A percentile compares a stretch with the other conserved stretches of the same genome.
Conservation (phyloP, 2,888 invertebrate species). For the Cyclophora punctaria region DNA sequence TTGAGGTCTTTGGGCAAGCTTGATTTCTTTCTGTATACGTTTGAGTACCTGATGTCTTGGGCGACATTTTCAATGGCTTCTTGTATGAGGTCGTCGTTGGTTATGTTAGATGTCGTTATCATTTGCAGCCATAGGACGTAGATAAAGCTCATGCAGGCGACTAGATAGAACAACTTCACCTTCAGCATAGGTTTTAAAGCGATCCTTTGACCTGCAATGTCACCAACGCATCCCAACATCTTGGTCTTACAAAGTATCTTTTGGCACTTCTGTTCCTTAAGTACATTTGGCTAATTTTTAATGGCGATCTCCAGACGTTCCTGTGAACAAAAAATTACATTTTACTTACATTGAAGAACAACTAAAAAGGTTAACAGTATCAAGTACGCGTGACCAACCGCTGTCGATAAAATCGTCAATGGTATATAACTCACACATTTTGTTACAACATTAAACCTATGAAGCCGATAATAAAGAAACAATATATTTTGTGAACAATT, state of each 20-base stretch:
- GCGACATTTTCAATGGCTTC: conserved; percentile 48
- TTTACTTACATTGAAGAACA: too few relatives aligned
- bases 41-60: conserved; percentile 42
- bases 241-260: conserved; percentile 5
- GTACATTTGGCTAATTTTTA: too few relatives aligned
- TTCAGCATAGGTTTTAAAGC: conserved; percentile 31
- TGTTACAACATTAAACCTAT: too few relatives aligned
- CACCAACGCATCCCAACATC: conserved; percentile 22
- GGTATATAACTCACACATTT: too few relatives aligned
- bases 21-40: conserved; percentile 42
- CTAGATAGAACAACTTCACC: conserved; percentile 35
- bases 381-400: too few relatives aligned
- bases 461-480: too few relatives aligned
- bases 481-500: too few relatives aligned
- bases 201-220: not conserved
- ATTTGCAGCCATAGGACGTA: conserved; percentile 39
- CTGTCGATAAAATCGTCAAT: too few relatives aligned
- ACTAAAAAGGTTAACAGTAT: too few relatives aligned
- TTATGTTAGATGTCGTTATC: conserved; percentile 19
- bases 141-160: conserved; percentile 34
- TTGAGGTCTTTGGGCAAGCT: conserved; percentile 41
- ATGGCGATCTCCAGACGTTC: too few relatives aligned
- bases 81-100: conserved; percentile 30
- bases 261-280: not conserved
- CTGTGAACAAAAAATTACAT: too few relatives aligned